Evolutionary conservation across 1,140 invertebrate genomes (phyloP).

Genomic region (Listronotus oregonensis): DNA sequence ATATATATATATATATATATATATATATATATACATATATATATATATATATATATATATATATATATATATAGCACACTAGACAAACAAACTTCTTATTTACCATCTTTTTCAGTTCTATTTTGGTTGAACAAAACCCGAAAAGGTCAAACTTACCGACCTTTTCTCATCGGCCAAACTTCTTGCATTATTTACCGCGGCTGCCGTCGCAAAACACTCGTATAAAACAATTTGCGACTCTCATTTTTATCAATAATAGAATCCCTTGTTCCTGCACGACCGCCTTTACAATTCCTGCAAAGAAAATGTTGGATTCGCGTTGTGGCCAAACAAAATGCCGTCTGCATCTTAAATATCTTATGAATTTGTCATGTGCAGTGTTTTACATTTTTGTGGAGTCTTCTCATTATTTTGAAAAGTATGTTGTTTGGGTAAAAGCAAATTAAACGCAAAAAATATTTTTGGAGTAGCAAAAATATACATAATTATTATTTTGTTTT

Average conservation of each 20-base stretch:
- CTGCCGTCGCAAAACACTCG: conserved; percentile 47
- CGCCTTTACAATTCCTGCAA: conserved; percentile 27
- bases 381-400: not conserved
- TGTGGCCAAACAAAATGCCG: conserved; percentile 30
- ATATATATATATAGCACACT: too few relatives aligned
- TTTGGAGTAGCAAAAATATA: too few relatives aligned
- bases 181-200: conserved; percentile 48
- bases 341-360: conserved; percentile 41
- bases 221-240: conserved; percentile 54
- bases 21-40: too few relatives aligned
- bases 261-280: conserved; percentile 42
- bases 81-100: too few relatives aligned
- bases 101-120: too few relatives aligned
- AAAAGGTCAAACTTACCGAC: too few relatives aligned
- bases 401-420: not conserved
- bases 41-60: too few relatives aligned
- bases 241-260: conserved; percentile 55
- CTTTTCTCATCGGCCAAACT: not conserved
- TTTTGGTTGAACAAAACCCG: too few relatives aligned
- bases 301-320: conserved; percentile 32
- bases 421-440: not conserved
- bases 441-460: too few relatives aligned
- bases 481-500: too few relatives aligned
- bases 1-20: too few relatives aligned
- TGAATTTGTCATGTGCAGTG: conserved; percentile 12